Evolutionary conservation across 1,140 invertebrate genomes (phyloP).

Genomic region (Spodoptera frugiperda): DNA sequence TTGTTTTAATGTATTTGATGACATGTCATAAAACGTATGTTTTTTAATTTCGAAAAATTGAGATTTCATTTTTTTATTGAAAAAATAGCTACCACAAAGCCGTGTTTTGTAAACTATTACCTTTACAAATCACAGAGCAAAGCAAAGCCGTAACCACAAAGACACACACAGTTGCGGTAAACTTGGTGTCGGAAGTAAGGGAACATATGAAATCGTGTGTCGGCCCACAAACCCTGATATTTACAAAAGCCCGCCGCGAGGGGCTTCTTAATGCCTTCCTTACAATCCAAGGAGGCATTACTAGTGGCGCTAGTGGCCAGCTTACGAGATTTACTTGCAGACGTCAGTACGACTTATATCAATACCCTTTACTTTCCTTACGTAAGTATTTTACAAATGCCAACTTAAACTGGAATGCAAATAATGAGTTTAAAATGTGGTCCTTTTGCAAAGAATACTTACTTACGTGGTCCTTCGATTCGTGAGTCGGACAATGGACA

Average conservation of each 20-base stretch:
- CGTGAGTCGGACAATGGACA: no score
- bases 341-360: background rate
- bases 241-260: constrained; percentile 6
- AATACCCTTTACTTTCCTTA: background rate
- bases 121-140: background rate
- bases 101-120: background rate
- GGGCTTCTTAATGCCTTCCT: constrained; percentile 49
- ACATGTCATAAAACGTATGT: no score
- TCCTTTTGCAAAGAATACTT: no score
- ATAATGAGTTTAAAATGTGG: no score
- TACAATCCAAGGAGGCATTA: constrained; percentile 44
- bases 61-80: no score
- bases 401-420: no score
- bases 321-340: constrained; percentile 28
- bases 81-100: background rate
- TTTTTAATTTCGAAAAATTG: no score
- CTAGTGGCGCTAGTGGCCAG: constrained; percentile 10
- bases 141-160: background rate
- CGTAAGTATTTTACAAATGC: background rate
- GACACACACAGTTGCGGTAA: background rate
- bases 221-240: constrained; percentile 29
- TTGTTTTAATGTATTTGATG: no score
- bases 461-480: no score
- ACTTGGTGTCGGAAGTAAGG: background rate
- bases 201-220: background rate